Conservation (phyloP, 1,140 invertebrate genomes). For the Aradophagus sp. region DNA sequence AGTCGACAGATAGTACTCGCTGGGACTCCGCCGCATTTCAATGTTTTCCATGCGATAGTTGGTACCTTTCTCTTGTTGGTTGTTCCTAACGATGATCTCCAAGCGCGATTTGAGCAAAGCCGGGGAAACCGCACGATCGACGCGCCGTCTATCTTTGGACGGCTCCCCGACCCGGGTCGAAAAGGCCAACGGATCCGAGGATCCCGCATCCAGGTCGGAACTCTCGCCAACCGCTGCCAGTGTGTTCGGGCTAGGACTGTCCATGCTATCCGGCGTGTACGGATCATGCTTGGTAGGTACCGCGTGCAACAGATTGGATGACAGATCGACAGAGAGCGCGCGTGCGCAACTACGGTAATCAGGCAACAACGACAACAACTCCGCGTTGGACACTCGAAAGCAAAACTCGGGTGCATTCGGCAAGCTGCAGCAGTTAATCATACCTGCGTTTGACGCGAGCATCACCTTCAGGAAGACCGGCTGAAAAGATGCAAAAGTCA, state of each 20-base stretch:
- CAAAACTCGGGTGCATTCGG: conserved; percentile 72
- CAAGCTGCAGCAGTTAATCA: conserved; percentile 78
- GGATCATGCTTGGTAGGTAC: conserved; percentile 78
- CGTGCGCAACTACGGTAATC: conserved; percentile 68
- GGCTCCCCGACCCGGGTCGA: background rate
- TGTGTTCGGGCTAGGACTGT: conserved; percentile 82
- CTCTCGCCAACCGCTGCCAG: conserved; percentile 63
- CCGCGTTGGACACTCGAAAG: conserved; percentile 75
- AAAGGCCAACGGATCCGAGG: conserved; percentile 2
- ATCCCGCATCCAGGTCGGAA: conserved; percentile 51
- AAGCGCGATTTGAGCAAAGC: conserved; percentile 76
- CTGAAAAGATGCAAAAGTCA: conserved; percentile 75
- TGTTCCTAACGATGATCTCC: conserved; percentile 65
- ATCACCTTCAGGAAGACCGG: conserved; percentile 86
- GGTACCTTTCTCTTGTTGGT: conserved; percentile 29
- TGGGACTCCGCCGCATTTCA: conserved; percentile 56
- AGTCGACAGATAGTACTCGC: conserved; percentile 55
- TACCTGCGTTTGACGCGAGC: conserved; percentile 85
- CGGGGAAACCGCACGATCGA: conserved; percentile 76
- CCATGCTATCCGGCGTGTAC: conserved; percentile 85
- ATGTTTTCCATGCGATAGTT: conserved; percentile 2
- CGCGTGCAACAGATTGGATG: conserved; percentile 76
- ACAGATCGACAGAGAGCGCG: conserved; percentile 61
- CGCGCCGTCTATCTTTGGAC: conserved; percentile 18
- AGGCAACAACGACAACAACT: conserved; percentile 72